phyloP scores from a whole-genome alignment of 2,797 vertebrate species.

The Eutrigla gurnardus region DNA sequence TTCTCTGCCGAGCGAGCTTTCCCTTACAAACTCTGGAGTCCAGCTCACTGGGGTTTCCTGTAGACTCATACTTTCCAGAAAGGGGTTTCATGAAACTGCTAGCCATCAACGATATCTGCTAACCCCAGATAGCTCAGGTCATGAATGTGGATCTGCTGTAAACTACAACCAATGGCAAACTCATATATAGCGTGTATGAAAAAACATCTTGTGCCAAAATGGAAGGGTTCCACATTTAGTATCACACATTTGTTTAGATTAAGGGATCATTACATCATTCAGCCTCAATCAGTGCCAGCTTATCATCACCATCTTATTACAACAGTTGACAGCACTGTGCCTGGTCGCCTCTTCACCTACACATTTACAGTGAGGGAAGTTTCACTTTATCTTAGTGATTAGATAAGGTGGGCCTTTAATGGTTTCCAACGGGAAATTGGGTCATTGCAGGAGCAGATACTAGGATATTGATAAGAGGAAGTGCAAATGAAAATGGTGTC shows the following conservation, averaged over 20 bases:
- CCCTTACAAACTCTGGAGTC: slow-evolving; percentile 30
- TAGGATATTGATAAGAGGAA: slow-evolving; percentile 27
- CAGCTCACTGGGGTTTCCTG: slow-evolving; percentile 53
- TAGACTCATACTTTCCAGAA: slow-evolving; percentile 63
- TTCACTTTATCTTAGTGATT: slow-evolving; percentile 36
- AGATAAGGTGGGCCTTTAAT: slow-evolving; percentile 42
- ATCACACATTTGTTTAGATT: too few species aligned
- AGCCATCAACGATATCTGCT: slow-evolving; percentile 28
- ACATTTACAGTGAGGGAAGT: slow-evolving; percentile 16
- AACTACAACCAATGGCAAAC: background rate
- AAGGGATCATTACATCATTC: slow-evolving; percentile 7
- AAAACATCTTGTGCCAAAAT: slow-evolving; percentile 2
- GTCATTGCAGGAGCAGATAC: slow-evolving; percentile 28
- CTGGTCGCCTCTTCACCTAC: slow-evolving; percentile 9
- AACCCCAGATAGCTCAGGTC: slow-evolving; percentile 16
- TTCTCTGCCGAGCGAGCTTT: slow-evolving; percentile 42
- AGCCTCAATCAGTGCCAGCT: slow-evolving; percentile 2
- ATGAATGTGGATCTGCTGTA: background rate
- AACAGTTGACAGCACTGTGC: slow-evolving; percentile 20
- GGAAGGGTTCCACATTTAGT: background rate
- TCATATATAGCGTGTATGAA: background rate
- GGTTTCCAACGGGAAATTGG: slow-evolving; percentile 29
- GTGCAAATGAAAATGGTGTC: slow-evolving; percentile 14
- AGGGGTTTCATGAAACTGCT: slow-evolving; percentile 37
- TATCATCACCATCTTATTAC: slow-evolving; percentile 39